Evolutionary conservation across 2,113 vertebrate genomes (phyloP), one percentile per base, ranked within the genome.

Genomic region (Rafetus swinhoei): DNA sequence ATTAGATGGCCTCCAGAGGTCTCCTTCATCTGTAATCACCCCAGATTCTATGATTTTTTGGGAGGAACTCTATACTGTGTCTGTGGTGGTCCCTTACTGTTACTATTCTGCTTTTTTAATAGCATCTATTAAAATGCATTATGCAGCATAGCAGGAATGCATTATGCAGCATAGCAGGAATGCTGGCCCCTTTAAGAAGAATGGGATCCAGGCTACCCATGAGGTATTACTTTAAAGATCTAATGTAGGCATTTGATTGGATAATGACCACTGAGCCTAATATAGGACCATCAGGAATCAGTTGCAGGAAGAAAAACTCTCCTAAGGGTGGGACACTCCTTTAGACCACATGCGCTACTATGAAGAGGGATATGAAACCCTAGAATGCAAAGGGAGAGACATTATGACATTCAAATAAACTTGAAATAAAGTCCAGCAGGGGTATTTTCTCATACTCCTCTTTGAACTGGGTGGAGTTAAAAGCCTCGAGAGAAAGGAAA

Each of bases 121-220:
- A 81, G 77, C 81, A 76, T 88, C 52, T 91, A n/a, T n/a, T n/a
- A n/a, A n/a, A n/a, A 94, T 92, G 91, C 91, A 94, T 95, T 94
- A 89, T 81, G 15, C 32, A 16, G 32, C 32, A 69, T n/a, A 16
- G 32, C 32, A n/a, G 16, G 25, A 27, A 94, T 92, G 91, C 91
- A 94, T 95, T 94, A 89, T 81, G 15, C 32, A 16, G 32, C 32
- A 69, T n/a, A 16, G 32, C 32, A n/a, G 16, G 25, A 27, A 12
- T 62, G 12, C 60, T 62, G 60, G 60, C 60, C 27, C 25, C 11
- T 29, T 11, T 62, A 62, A 62, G 60, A 29, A 16, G 32, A n/a
- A 15, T 69, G 12, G 16, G 62, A 16, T 72, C n/a, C 65, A 35
- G n/a, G 16, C 18, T 9, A 72, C n/a, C 9, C 16, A 21, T 3